Base-by-base conservation (phyloP, 64 coral and sea anemone species). In the Porites australiensis region DNA sequence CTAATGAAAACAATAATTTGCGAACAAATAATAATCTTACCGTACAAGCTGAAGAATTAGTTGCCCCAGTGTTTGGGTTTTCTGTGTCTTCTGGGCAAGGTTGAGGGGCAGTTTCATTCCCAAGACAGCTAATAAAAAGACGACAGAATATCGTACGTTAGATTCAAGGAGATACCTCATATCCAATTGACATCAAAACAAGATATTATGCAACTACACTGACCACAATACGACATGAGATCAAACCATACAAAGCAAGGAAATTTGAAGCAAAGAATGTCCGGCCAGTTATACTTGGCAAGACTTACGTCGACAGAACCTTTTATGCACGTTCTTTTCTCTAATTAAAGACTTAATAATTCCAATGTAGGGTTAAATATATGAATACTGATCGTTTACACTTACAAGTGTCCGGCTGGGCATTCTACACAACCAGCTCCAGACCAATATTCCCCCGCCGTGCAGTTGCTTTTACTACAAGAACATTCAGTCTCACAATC, bases 391-490 rank as follows among this genome's bases (percentile, higher is more conserved):
- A 18, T 78, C 75, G 20, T 48, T 43, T 15, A 23, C 91, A 99
- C 98, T 93, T 79, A 99, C 98, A 73, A 99, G 65, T 94, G 85
- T 50, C 98, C 98, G 50, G 88, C 88, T 13, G 98, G 98, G 83
- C 98, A 99, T 21, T 96, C 75, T 44, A 96, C 92, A 54, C 98
- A 99, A 11, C 51, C 47, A 3, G 74, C 82, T 19, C 52, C 78
- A 21, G 82, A 93, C 97, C 97, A 99, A 77, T 96, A 96, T 73
- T 63, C 68, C 1, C 98, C 98, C 0, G 88, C 91, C 16, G 94
- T 91, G 79, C 98, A 99, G 54, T 96, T 99, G 64, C 70, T 62
- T 77, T 90, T 83, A 87, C 81, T 92, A 78, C 88, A 93, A 66
- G 88, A 78, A 86, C 98, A 99, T 2, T 99, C 98, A 19, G 82